A percentile compares a stretch with the other conserved stretches of the same genome.
Conservation (phyloP, 1,140 invertebrate genomes). For the Argopecten irradians region DNA sequence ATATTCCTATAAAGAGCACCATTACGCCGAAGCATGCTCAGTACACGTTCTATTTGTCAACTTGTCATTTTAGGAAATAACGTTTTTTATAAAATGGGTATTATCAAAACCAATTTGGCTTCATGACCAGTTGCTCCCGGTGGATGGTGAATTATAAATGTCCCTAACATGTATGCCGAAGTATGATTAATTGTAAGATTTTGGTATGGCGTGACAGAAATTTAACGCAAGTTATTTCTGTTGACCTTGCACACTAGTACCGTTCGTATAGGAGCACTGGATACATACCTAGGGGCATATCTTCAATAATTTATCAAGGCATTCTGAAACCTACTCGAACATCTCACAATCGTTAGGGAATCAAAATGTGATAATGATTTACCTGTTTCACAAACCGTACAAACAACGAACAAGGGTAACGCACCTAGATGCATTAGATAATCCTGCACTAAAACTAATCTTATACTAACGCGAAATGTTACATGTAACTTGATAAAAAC, state of each 20-base stretch:
- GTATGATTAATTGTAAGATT: not conserved
- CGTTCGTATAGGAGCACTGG: not conserved
- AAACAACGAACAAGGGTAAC: not conserved
- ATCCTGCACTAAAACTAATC: not conserved
- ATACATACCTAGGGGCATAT: not conserved
- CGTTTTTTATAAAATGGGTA: not conserved
- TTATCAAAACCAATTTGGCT: not conserved
- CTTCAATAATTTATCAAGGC: not conserved
- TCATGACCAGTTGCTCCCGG: not conserved
- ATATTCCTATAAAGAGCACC: not conserved
- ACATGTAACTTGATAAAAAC: not conserved
- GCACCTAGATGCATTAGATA: not conserved
- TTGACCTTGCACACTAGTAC: slow-evolving; percentile 14
- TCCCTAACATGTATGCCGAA: not conserved
- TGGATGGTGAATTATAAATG: not conserved
- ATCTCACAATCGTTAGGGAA: not conserved
- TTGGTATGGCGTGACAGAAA: not conserved
- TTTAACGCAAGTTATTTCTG: not conserved
- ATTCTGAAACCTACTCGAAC: not conserved
- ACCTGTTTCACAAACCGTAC: not conserved
- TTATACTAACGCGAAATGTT: not conserved
- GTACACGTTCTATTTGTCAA: not conserved
- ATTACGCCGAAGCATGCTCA: not conserved
- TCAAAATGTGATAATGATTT: not conserved
- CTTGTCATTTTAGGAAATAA: not conserved